A percentile compares a stretch with the other conserved stretches of the same genome.
These are phyloP conservation scores for Neolamprologus sp. DNA, from an alignment of 2,113 vertebrate genomes.

Conservation along the genomic window DNA sequence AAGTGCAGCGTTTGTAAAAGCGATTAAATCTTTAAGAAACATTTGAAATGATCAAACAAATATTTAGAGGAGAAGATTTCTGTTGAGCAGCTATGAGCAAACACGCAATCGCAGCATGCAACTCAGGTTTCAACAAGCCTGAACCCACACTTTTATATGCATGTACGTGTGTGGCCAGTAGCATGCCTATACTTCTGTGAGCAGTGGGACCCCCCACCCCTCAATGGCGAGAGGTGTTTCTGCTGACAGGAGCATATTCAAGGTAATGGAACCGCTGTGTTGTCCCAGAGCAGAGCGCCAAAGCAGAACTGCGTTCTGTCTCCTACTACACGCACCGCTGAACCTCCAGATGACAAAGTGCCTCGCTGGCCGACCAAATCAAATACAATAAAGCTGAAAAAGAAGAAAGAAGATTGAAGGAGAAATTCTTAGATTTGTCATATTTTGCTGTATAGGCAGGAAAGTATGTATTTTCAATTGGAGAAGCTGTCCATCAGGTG, in stretches of 20 bases:
- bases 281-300: constrained; percentile 47
- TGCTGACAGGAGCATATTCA: constrained; percentile 70
- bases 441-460: constrained; percentile 20
- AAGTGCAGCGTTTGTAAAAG: not conserved
- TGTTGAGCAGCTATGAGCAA: not conserved
- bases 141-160: not conserved
- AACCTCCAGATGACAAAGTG: constrained; percentile 63
- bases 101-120: not conserved
- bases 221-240: constrained; percentile 36
- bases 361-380: constrained; percentile 54
- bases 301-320: constrained; percentile 69
- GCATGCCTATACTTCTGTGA: not conserved
- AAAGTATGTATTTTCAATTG: constrained; percentile 35
- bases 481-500: not conserved
- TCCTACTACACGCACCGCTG: constrained; percentile 53
- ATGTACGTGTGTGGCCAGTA: not conserved
- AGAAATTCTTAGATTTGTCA: constrained; percentile 46
- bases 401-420: constrained; percentile 35
- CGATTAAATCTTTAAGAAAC: not conserved
- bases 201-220: constrained; percentile 5
- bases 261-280: constrained; percentile 65
- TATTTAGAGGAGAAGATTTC: not conserved
- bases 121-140: not conserved
- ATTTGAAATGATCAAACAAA: not conserved
- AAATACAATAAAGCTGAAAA: constrained; percentile 51